Evolutionary conservation across 2,888 invertebrate genomes (phyloP), one percentile per base, ranked within the genome.

Genomic region (Pseudococcus jackbeardsleyi): DNA sequence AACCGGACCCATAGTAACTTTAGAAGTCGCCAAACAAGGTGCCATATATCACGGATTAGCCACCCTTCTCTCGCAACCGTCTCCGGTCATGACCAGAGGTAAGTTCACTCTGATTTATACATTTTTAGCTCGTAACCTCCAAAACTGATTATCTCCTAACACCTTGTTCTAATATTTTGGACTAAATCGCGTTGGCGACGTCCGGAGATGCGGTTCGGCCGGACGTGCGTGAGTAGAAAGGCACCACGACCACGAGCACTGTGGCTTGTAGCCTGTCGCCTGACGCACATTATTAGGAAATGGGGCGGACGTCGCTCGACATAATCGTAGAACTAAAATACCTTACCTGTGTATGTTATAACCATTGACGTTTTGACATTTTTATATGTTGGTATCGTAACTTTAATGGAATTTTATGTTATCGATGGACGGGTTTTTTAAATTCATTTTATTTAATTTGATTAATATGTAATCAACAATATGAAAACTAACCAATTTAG

Each of bases 11-110:
- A 94, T 97, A 7, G 99, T 99, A 46, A 96, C 96, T 9, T 92
- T 99, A 89, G 98, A 98, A 92, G 99, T 99, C 89, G 98, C 98
- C 39, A 99, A 99, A 92, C 98, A 99, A 92, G 99, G 98, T 85
- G 99, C 99, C 85, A 96, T 98, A 91, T 96, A 97, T 91, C 99
- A 99, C 92, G 99, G 99, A 42, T 93, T 99, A 88, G 98, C 98
- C 19, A 97, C 97, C 19, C 93, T 98, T 89, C 93, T 99, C 85
- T 97, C 96, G 90, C 98, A 98, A 91, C 98, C 98, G 15, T 96
- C 96, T 90, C 97, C 97, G 88, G 94, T 95, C 89, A 95, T 95
- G 92, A 94, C 94, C 91, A 93, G 95, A 93, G 95, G 95, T 95
- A 92, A 92, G 42, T 42, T 42, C 42, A 42, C 11, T 8, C 9